Base-by-base conservation (phyloP, 2,888 invertebrate species). In the Trichacis sp. region DNA sequence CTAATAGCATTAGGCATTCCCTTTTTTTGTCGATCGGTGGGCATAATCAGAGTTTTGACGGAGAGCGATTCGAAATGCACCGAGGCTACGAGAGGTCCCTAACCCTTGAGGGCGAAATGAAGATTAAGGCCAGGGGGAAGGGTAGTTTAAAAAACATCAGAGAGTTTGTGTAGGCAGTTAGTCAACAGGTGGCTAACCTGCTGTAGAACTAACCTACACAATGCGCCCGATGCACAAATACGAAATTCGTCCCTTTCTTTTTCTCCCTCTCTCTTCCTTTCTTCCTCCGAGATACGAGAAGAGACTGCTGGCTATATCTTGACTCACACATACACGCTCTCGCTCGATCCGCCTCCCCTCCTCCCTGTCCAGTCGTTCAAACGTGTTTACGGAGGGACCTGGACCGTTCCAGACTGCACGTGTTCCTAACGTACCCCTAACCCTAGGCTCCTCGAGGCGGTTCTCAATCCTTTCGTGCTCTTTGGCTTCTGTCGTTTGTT, bases 111-210 rank as follows among this genome's bases (percentile, higher is more conserved):
- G 71, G 71, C 73, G 77, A 80, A 80, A 77, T 75, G 77, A 77
- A 80, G 77, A 80, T 81, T 76, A 75, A 75, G 50, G 48, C 68
- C 30, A 42, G 49, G 68, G 69, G 63, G 65, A 65, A 73, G 77
- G 77, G 74, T 78, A 77, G 80, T 82, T 81, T 75, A 79, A 79
- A 81, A 83, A 78, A 60, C 57, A 48, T 50, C 76, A 76, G n/a
- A n/a, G 74, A 73, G 72, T 74, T 75, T 72, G 77, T 76, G 78
- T 76, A 76, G 78, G 76, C 73, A 76, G 79, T 79, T 81, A 80
- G 83, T 82, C 84, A 83, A 84, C 84, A 84, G 84, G 84, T 83
- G 84, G 81, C 79, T 79, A 84, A 84, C 82, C 83, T 83, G 82
- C 68, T 72, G 73, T 70, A 74, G 76, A 76, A 74, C 74, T 69